These are phyloP conservation scores for Octomys mimax DNA, from an alignment of 2,797 vertebrate species.

Conservation along the genomic window DNA sequence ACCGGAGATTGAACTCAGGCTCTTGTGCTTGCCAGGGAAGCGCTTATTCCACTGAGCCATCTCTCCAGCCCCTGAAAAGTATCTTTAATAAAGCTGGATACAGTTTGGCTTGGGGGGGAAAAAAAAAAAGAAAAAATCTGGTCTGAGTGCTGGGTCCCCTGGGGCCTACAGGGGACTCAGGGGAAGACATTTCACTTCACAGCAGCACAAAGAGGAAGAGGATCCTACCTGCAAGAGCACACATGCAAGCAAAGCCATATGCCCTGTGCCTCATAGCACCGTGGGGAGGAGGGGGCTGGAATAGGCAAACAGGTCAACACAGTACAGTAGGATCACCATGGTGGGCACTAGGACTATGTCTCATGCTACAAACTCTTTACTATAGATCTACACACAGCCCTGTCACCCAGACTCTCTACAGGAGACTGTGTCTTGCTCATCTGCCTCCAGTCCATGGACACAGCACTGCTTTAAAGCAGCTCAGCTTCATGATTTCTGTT, in stretches of 20 bases:
- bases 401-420: background rate
- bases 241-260: background rate
- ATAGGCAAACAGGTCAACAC: background rate
- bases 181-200: background rate
- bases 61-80: no score
- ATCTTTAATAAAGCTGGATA: no score
- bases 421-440: background rate
- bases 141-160: background rate
- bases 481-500: constrained; percentile 8
- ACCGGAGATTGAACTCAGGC: no score
- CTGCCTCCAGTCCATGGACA: background rate
- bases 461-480: background rate
- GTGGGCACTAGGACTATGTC: background rate
- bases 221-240: background rate
- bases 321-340: background rate
- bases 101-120: no score
- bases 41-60: no score
- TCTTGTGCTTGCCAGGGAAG: no score
- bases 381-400: background rate
- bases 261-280: background rate
- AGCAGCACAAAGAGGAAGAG: background rate
- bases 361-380: background rate
- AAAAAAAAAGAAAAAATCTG: background rate
- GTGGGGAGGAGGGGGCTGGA: background rate
- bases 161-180: background rate